Evolutionary conservation across 2,888 invertebrate species (phyloP), one percentile per base, ranked within the genome.

Genomic region (Leucophora obtusa): DNA sequence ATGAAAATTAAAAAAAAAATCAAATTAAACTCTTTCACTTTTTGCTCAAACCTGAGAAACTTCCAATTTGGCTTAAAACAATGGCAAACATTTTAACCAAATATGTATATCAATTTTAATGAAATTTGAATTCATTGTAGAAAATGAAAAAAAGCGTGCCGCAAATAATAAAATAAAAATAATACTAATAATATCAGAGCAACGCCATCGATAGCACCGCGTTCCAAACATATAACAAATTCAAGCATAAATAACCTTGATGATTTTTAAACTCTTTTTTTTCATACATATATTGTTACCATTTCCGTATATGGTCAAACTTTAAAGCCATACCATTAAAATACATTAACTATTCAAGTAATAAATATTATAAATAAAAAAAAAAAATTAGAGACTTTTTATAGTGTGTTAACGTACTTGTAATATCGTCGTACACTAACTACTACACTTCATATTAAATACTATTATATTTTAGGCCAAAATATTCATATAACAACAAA

Each of bases 221-320:
- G 28, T 21, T 21, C 21, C 21, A 6, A 60, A 54, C 17, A 51
- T 21, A 18, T 4, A 75, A 24, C 59, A 51, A 14, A 35, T n/a
- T n/a, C 28, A 18, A 54, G 47, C 35, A 58, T 69, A 69, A 74
- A 60, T 53, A 80, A 80, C 76, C 80, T 81, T 77, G 73, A 69
- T 81, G 60, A 33, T 73, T 69, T 38, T 10, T 38, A 58, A 59
- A 76, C 66, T 56, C 50, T 60, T 54, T 59, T 63, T 60, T 53
- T 75, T 17, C 21, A 21, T 21, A 21, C 4, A 4, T 21, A 21
- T 21, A 21, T 3, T 38, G 38, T 47, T 47, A 33, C 14, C 59
- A 74, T 70, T 81, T 81, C 81, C 81, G 81, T 81, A 77, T 38
- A 70, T 77, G 70, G 73, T 38, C 43, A 60, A 51, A 53, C 58